phyloP scores from a whole-genome alignment of 1,140 invertebrate genomes.

The Steinernema feltiae region DNA sequence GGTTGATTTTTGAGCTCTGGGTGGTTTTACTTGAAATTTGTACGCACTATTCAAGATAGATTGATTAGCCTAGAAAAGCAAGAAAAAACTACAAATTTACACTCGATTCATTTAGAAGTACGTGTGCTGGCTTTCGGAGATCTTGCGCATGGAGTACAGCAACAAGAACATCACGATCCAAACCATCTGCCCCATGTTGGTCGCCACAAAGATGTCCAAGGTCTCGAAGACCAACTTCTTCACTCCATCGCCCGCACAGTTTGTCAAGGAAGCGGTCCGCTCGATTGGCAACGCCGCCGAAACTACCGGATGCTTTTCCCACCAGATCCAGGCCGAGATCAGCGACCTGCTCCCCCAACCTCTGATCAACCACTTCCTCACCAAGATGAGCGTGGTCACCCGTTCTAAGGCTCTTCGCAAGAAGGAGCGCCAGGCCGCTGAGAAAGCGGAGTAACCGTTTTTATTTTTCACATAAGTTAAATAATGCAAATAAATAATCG shows the following conservation, averaged over 20 bases:
- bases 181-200: conserved; percentile 51
- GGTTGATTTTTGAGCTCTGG: too few relatives aligned
- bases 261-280: conserved; percentile 39
- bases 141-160: conserved; percentile 48
- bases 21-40: too few relatives aligned
- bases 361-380: conserved; percentile 43
- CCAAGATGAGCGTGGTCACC: conserved; percentile 42
- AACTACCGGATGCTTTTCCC: conserved; percentile 53
- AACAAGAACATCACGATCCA: conserved; percentile 44
- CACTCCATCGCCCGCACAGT: conserved; percentile 37
- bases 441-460: conserved; percentile 41
- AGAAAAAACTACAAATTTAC: too few relatives aligned
- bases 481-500: too few relatives aligned
- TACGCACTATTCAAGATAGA: too few relatives aligned
- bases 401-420: conserved; percentile 49
- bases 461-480: too few relatives aligned
- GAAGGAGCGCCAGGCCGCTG: conserved; percentile 39
- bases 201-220: conserved; percentile 55
- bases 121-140: conserved; percentile 33
- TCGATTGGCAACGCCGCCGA: conserved; percentile 46
- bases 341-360: conserved; percentile 39
- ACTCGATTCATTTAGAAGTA: conserved; percentile 42
- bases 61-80: too few relatives aligned
- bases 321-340: conserved; percentile 51
- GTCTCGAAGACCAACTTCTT: conserved; percentile 48